These are phyloP conservation scores for Troides oblongomaculatus DNA, from an alignment of 2,888 invertebrate species.

Conservation along the genomic window DNA sequence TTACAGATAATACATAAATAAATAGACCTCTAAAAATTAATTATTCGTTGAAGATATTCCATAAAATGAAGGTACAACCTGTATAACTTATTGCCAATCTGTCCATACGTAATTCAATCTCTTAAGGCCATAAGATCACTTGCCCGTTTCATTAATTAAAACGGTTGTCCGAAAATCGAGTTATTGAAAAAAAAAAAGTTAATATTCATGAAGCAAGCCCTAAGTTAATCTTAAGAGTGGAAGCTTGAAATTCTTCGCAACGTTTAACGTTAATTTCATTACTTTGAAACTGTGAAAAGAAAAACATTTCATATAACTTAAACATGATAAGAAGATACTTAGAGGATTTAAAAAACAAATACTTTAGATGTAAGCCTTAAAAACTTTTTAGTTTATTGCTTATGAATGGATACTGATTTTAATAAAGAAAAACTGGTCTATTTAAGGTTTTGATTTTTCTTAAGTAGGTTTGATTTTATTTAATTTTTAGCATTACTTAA, in stretches of 20 bases:
- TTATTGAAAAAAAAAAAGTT: slow-evolving; percentile 8
- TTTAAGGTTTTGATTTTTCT: too few species aligned
- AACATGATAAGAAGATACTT: neutral
- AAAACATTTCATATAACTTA: neutral
- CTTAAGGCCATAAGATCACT: slow-evolving; percentile 14
- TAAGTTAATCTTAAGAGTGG: slow-evolving; percentile 4
- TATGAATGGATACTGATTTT: neutral
- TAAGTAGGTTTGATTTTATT: too few species aligned
- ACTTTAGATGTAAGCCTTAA: neutral
- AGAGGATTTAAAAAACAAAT: neutral
- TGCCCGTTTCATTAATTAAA: slow-evolving; percentile 15
- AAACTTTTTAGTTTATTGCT: neutral
- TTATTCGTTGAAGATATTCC: neutral
- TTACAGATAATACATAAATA: too few species aligned
- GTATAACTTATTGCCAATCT: neutral
- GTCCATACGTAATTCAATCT: neutral
- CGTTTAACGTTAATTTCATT: neutral
- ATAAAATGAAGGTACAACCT: too few species aligned
- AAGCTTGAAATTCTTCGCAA: neutral
- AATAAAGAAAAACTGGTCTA: neutral
- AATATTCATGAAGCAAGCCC: slow-evolving; percentile 15
- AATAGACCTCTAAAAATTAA: neutral
- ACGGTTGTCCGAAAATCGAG: slow-evolving; percentile 8
- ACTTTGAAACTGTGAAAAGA: neutral
- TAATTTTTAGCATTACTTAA: too few species aligned